Evolutionary conservation across 2,113 vertebrate species (phyloP).

Genomic region (Notothenia coriiceps): DNA sequence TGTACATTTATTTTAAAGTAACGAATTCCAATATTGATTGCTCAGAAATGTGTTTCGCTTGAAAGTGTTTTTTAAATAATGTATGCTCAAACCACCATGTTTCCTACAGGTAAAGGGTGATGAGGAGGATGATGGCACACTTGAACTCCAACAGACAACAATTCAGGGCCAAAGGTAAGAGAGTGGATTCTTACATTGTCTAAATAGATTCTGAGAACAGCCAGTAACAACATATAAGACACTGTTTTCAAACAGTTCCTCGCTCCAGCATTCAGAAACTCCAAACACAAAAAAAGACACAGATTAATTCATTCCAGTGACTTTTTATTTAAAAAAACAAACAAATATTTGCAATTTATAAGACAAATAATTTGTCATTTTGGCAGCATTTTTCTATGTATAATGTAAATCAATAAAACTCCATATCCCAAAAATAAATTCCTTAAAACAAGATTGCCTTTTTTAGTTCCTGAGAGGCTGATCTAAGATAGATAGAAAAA

Average conservation of each 20-base stretch:
- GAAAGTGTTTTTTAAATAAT: not conserved
- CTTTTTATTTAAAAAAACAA: not conserved
- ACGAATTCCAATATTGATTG: not conserved
- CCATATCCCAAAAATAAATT: not conserved
- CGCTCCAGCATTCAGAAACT: not conserved
- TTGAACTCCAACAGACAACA: slow-evolving; percentile 90
- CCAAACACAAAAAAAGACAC: not conserved
- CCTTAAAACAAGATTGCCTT: not conserved
- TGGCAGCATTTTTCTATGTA: not conserved
- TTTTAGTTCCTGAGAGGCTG: not conserved
- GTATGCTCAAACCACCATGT: not conserved
- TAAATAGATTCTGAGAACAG: too few relatives aligned
- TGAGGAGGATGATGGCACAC: slow-evolving; percentile 91
- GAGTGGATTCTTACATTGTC: not conserved
- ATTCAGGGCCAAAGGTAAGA: slow-evolving; percentile 90
- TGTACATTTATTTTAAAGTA: too few relatives aligned
- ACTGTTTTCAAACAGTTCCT: not conserved
- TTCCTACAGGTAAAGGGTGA: slow-evolving; percentile 90
- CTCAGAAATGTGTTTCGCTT: not conserved
- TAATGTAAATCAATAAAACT: not conserved
- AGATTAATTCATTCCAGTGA: not conserved
- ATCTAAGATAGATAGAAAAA: not conserved
- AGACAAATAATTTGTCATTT: not conserved
- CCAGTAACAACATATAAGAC: too few relatives aligned
- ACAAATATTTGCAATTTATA: not conserved